Conservation (phyloP, 2,888 invertebrate species). For the Eristalis tenax region DNA sequence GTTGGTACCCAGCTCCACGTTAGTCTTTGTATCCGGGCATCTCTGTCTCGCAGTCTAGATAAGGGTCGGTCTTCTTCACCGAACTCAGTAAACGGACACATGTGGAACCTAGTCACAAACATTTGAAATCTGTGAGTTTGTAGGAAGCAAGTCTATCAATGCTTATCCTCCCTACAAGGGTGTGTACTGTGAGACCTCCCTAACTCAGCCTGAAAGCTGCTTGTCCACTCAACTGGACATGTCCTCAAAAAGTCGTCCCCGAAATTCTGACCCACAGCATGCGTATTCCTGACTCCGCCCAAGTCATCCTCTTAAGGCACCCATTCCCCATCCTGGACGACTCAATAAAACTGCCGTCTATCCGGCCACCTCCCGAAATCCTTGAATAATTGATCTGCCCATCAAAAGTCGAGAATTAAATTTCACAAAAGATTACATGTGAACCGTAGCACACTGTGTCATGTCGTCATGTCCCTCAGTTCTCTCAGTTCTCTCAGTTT, state of each 20-base stretch:
- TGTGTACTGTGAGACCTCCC: too few relatives aligned
- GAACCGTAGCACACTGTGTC: conserved; percentile 52
- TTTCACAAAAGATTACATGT: conserved; percentile 69
- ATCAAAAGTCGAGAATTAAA: conserved; percentile 68
- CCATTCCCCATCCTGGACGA: neutral
- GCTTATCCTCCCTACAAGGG: too few relatives aligned
- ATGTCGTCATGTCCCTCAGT: neutral
- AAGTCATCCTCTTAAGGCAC: neutral
- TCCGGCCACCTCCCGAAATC: conserved; percentile 3
- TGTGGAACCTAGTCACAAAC: too few relatives aligned
- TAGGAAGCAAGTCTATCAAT: too few relatives aligned
- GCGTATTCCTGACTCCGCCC: neutral
- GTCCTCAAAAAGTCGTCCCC: neutral
- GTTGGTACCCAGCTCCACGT: too few relatives aligned
- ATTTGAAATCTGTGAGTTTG: too few relatives aligned
- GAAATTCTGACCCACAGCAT: neutral
- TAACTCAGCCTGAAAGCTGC: neutral
- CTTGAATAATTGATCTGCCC: conserved; percentile 68
- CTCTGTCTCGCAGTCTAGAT: too few relatives aligned
- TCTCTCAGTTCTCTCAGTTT: neutral
- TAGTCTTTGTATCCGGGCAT: too few relatives aligned
- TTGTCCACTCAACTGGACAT: neutral
- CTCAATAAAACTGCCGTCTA: neutral
- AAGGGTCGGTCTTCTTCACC: too few relatives aligned
- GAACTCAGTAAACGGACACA: too few relatives aligned